Evolutionary conservation across 2,888 invertebrate genomes (phyloP).

Genomic region (Cryptophagus acutangulus): DNA sequence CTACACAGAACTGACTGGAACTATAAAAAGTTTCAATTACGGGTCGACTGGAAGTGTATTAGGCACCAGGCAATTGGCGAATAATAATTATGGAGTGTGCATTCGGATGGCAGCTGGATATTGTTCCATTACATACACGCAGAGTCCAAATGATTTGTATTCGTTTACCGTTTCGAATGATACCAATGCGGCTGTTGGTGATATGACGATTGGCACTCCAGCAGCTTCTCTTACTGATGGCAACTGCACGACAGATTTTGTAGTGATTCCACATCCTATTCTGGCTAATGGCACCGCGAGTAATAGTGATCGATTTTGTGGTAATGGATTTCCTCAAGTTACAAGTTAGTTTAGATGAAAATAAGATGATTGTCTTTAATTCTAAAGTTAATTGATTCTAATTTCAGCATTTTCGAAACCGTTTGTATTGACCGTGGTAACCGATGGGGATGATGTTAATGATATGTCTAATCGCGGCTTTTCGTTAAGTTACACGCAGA

Average conservation of each 20-base stretch:
- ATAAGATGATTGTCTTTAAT: background rate
- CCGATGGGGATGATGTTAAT: slow-evolving; percentile 30
- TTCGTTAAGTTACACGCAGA: slow-evolving; percentile 30
- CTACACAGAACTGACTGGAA: slow-evolving; percentile 57
- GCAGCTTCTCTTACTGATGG: slow-evolving; percentile 14
- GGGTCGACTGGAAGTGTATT: slow-evolving; percentile 48
- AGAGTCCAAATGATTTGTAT: slow-evolving; percentile 63
- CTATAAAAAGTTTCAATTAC: slow-evolving; percentile 70
- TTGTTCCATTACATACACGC: slow-evolving; percentile 63
- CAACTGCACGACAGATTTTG: slow-evolving; percentile 64
- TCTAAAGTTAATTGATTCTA: slow-evolving; percentile 6
- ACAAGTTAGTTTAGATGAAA: slow-evolving; percentile 53
- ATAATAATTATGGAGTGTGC: slow-evolving; percentile 72
- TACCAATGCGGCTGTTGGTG: slow-evolving; percentile 54
- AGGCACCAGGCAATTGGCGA: slow-evolving; percentile 67
- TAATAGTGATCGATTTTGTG: slow-evolving; percentile 68
- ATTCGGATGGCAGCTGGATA: slow-evolving; percentile 66
- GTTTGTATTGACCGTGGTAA: slow-evolving; percentile 34
- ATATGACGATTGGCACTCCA: background rate
- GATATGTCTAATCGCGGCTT: slow-evolving; percentile 34
- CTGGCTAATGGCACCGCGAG: slow-evolving; percentile 43
- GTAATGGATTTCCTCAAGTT: slow-evolving; percentile 61
- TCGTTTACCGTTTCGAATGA: slow-evolving; percentile 58
- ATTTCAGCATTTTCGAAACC: slow-evolving; percentile 32
- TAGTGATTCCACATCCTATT: slow-evolving; percentile 65